These are phyloP conservation scores for Mayetiola destructor DNA, from an alignment of 2,888 invertebrate genomes.

Conservation along the genomic window DNA sequence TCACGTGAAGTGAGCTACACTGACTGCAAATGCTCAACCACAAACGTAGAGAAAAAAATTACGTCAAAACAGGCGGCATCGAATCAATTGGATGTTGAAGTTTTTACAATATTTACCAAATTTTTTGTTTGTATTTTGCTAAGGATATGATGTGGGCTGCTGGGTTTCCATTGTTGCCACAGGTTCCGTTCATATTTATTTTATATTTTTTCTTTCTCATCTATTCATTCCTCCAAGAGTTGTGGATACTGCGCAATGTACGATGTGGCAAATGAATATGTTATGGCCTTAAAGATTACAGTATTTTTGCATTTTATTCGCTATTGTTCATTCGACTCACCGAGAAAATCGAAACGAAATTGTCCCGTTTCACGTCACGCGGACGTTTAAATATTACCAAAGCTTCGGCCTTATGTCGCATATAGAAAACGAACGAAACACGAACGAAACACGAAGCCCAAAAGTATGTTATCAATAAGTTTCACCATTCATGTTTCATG, in stretches of 20 bases:
- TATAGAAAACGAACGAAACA: too few species aligned
- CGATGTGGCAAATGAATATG: background rate
- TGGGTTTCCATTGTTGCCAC: background rate
- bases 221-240: too few species aligned
- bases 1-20: too few species aligned
- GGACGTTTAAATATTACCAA: background rate
- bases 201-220: background rate
- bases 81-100: slow-evolving; percentile 11
- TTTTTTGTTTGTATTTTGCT: background rate
- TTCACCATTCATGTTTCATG: background rate
- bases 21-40: too few species aligned
- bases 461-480: background rate
- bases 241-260: background rate
- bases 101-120: slow-evolving; percentile 4
- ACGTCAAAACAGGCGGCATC: background rate
- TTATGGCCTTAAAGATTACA: background rate
- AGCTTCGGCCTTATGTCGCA: too few species aligned
- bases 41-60: too few species aligned
- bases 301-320: background rate
- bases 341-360: background rate
- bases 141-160: background rate
- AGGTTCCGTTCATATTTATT: background rate
- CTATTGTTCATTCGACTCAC: background rate
- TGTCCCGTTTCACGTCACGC: background rate
- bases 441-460: too few species aligned